These are phyloP conservation scores for Pangasius larnaudii DNA, from an alignment of 2,797 vertebrate species.

Conservation along the genomic window DNA sequence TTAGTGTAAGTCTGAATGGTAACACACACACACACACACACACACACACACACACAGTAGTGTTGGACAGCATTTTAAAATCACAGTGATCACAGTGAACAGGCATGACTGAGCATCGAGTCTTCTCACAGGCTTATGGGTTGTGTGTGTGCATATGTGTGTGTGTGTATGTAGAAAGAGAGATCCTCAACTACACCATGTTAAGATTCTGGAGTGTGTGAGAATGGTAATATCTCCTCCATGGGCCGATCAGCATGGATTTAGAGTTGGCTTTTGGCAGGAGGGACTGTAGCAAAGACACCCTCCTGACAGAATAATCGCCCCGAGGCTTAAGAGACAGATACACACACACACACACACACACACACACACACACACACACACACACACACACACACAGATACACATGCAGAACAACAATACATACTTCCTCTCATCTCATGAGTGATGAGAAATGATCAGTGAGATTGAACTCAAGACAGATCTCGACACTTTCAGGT, in stretches of 20 bases:
- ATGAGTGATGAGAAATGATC: conserved; percentile 55
- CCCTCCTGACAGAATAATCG: conserved; percentile 82
- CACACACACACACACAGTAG: conserved; percentile 12
- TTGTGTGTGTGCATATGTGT: conserved; percentile 44
- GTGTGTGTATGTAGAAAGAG: neutral
- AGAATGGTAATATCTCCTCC: conserved; percentile 78
- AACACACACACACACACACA: conserved; percentile 16
- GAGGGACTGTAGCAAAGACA: conserved; percentile 73
- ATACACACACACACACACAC: conserved; percentile 32
- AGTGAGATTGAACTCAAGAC: neutral
- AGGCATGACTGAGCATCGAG: conserved; percentile 83
- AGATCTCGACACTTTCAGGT: neutral
- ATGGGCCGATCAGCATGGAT: conserved; percentile 81
- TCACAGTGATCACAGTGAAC: conserved; percentile 83
- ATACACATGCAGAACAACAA: conserved; percentile 64
- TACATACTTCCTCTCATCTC: conserved; percentile 80
- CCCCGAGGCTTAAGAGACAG: conserved; percentile 74
- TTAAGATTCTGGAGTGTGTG: conserved; percentile 35
- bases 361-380: conserved; percentile 43
- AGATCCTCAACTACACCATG: conserved; percentile 71
- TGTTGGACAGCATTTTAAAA: conserved; percentile 76
- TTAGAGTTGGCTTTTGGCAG: conserved; percentile 81
- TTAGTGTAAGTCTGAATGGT: conserved; percentile 17
- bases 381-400: conserved; percentile 8
- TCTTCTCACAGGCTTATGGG: conserved; percentile 77